Base-by-base conservation (phyloP, 2,888 invertebrate genomes). In the Conus canariensis region DNA sequence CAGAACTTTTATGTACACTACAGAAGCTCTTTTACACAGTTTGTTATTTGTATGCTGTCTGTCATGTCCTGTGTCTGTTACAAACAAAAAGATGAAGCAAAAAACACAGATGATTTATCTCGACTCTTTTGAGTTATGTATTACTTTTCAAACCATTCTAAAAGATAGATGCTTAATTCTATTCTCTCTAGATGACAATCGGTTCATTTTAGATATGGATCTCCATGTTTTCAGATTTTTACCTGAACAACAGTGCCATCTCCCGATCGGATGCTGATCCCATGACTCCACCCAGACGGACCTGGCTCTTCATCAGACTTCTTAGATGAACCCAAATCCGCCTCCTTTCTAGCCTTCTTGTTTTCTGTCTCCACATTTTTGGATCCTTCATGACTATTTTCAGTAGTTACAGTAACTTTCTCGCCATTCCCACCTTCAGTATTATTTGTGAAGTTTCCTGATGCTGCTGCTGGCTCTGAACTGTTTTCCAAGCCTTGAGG, bases 261-360 rank as follows among this genome's bases (percentile, higher is more conserved):
- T 58, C 70, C 67, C 9, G 89, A 80, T 60, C 70, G 64, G 1
- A 91, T 3, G 58, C 90, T 88, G n/a, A 82, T 85, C 80, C 91
- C 88, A 74, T 88, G 85, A 82, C 94, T 92, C 89, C 90, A 92
- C 74, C 92, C 92, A 91, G 93, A 93, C 6, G 60, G 25, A 45
- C 88, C 89, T 64, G 85, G 67, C 67, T 45, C 82, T 64, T 59
- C 22, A n/a, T 19, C 30, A 19, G 25, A 22, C n/a, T 30, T 56
- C 19, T 30, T 45, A 45, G 30, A 30, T 30, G 25, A 56, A 56
- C 58, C 67, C 80, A 25, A 19, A 88, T 1, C 22, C 45, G 12
- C 58, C 12, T 88, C 58, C 6, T 80, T 22, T 85, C 59, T 25
- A 2, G 59, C 30, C 85, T 25, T 60, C 60, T 25, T 60, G 30